Conservation (phyloP, 1,140 invertebrate species). For the Harpegnathos saltator region DNA sequence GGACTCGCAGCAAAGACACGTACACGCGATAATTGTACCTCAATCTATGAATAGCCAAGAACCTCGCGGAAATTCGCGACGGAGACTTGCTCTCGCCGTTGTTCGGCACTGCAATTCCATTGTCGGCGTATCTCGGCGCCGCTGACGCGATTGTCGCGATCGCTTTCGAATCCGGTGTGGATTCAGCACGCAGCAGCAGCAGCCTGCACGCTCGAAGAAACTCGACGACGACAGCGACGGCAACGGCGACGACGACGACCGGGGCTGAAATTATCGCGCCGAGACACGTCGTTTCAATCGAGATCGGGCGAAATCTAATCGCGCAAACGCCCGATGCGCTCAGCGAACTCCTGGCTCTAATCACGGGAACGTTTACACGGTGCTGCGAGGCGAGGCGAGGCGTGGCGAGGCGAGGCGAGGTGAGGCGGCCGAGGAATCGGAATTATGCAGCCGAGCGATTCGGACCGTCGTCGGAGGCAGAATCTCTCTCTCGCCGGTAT, state of each 20-base stretch:
- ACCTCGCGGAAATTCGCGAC: slow-evolving; percentile 7
- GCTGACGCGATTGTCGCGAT: slow-evolving; percentile 45
- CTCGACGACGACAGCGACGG: too few species aligned
- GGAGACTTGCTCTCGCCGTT: slow-evolving; percentile 21
- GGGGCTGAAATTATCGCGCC: slow-evolving; percentile 33
- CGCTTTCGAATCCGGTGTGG: slow-evolving; percentile 31
- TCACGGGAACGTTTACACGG: slow-evolving; percentile 62
- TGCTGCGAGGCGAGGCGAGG: slow-evolving; percentile 27
- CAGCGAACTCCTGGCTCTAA: slow-evolving; percentile 66
- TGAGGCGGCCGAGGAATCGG: slow-evolving; percentile 62
- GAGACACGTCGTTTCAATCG: slow-evolving; percentile 51
- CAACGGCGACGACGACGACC: too few species aligned
- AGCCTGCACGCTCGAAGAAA: slow-evolving; percentile 46
- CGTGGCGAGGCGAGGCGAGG: slow-evolving; percentile 34
- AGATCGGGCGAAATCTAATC: slow-evolving; percentile 63
- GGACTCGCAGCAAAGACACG: background rate
- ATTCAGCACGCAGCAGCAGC: slow-evolving; percentile 15
- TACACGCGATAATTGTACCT: slow-evolving; percentile 16
- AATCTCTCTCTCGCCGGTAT: slow-evolving; percentile 99
- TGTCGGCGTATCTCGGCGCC: slow-evolving; percentile 35
- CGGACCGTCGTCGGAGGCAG: slow-evolving; percentile 88
- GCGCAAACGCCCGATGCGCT: slow-evolving; percentile 63
- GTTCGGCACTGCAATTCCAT: slow-evolving; percentile 45
- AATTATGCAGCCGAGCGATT: slow-evolving; percentile 61
- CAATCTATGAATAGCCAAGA: slow-evolving; percentile 31